phyloP scores from a whole-genome alignment of 2,888 invertebrate species.

The Hemithea aestivaria region DNA sequence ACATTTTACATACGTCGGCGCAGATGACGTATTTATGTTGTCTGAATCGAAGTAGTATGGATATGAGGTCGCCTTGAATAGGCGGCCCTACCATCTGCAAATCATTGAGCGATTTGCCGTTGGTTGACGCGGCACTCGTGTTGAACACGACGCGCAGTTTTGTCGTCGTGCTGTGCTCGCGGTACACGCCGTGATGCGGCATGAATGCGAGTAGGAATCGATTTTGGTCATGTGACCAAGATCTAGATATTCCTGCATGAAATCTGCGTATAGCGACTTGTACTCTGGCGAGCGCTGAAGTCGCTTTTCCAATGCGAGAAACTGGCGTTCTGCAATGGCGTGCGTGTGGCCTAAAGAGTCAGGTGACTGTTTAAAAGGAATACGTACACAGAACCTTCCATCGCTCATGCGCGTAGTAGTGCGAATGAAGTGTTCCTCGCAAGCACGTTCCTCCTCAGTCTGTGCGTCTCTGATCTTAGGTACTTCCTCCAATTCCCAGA shows the following conservation, averaged over 20 bases:
- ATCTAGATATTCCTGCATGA: background rate
- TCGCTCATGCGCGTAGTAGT: too few species aligned
- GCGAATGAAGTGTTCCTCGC: too few species aligned
- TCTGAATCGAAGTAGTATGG: slow-evolving; percentile 25
- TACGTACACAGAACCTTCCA: too few species aligned
- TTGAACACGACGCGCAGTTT: slow-evolving; percentile 32
- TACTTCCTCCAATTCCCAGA: slow-evolving; percentile 17
- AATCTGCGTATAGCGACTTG: too few species aligned
- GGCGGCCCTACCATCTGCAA: slow-evolving; percentile 20
- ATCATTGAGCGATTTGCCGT: slow-evolving; percentile 24
- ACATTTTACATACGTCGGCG: slow-evolving; percentile 27
- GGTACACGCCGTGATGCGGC: slow-evolving; percentile 31
- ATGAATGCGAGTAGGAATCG: slow-evolving; percentile 4
- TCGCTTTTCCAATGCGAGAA: too few species aligned
- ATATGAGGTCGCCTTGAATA: slow-evolving; percentile 24
- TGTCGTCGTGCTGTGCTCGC: slow-evolving; percentile 23
- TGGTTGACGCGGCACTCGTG: slow-evolving; percentile 23
- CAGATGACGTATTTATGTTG: slow-evolving; percentile 21
- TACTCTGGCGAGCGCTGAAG: too few species aligned
- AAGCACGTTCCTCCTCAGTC: too few species aligned
- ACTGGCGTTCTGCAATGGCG: too few species aligned
- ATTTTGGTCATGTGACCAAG: slow-evolving; percentile 27
- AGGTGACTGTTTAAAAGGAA: too few species aligned
- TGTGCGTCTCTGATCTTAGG: slow-evolving; percentile 19
- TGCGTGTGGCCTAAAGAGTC: too few species aligned